Percentiles rank a stretch among this genome's conserved stretches.
Evolutionary conservation across 2,797 vertebrate species (phyloP).

Genomic region (Apogon hyalosoma): DNA sequence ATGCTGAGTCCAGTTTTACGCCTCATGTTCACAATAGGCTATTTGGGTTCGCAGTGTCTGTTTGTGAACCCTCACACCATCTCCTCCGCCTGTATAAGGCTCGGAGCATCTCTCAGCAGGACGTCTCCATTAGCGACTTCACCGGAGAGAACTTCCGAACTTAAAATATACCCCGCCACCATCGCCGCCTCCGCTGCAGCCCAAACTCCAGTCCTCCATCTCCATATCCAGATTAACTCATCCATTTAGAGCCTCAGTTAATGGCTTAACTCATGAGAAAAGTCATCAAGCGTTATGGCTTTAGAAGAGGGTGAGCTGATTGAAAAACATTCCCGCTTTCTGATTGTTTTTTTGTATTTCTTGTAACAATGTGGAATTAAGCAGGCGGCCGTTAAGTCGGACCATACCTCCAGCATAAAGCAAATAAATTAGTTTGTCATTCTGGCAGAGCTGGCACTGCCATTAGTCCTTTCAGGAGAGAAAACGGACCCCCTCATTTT

Average conservation of each 20-base stretch:
- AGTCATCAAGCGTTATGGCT: conserved; percentile 69
- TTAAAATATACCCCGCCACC: conserved; percentile 22
- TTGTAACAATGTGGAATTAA: conserved; percentile 43
- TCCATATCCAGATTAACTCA: conserved; percentile 77
- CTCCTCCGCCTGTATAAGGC: conserved; percentile 24
- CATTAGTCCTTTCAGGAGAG: conserved; percentile 41
- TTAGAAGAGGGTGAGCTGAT: conserved; percentile 62
- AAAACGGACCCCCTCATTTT: conserved; percentile 27
- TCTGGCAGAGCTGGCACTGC: conserved; percentile 22
- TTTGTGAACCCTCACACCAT: conserved; percentile 39
- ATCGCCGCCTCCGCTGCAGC: conserved; percentile 5
- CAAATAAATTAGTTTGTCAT: conserved; percentile 36
- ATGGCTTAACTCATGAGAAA: conserved; percentile 68
- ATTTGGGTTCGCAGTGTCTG: conserved; percentile 81
- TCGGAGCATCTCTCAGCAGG: conserved; percentile 76
- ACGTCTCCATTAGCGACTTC: conserved; percentile 79
- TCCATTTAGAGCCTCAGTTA: conserved; percentile 76
- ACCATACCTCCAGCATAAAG: conserved; percentile 22
- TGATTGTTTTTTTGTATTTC: conserved; percentile 50
- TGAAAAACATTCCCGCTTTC: conserved; percentile 62
- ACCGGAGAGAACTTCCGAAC: conserved; percentile 36
- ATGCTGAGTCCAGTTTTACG: conserved; percentile 60
- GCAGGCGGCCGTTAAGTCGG: conserved; percentile 37
- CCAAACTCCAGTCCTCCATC: conserved; percentile 32
- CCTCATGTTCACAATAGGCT: conserved; percentile 78